A percentile compares a stretch with the other conserved stretches of the same genome.
Conservation (phyloP, 92 coral and sea anemone species). For the Epizoanthus stellaris region DNA sequence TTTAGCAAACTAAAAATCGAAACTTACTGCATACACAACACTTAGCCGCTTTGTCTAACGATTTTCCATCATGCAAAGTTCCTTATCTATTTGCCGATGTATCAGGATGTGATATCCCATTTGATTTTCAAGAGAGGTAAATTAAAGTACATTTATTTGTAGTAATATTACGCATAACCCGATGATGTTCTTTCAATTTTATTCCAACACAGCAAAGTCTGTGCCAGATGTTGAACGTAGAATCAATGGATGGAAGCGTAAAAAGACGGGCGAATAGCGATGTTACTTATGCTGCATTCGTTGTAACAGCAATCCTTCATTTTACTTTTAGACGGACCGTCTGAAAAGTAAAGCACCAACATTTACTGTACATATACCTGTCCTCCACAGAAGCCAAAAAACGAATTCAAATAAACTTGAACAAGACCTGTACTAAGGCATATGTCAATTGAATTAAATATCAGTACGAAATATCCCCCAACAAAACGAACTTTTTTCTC, state of each 20-base stretch:
- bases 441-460: slow-evolving; percentile 24
- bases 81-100: slow-evolving; percentile 20
- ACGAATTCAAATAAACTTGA: slow-evolving; percentile 40
- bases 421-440: slow-evolving; percentile 23
- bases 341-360: slow-evolving; percentile 21
- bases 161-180: slow-evolving; percentile 10
- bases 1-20: slow-evolving; percentile 1
- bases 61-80: slow-evolving; percentile 28
- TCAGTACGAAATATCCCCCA: slow-evolving; percentile 22
- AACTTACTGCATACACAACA: slow-evolving; percentile 29
- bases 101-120: slow-evolving; percentile 33
- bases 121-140: slow-evolving; percentile 30
- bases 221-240: slow-evolving; percentile 31
- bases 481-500: too few species aligned
- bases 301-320: slow-evolving; percentile 31
- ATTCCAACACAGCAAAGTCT: slow-evolving; percentile 29
- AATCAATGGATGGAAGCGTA: slow-evolving; percentile 36
- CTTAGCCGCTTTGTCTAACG: slow-evolving; percentile 31
- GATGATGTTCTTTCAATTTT: slow-evolving; percentile 33
- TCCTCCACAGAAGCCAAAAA: not conserved
- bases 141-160: slow-evolving; percentile 10
- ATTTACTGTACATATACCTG: slow-evolving; percentile 10
- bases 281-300: slow-evolving; percentile 20
- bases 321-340: slow-evolving; percentile 26
- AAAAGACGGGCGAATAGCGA: slow-evolving; percentile 3